phyloP scores from a whole-genome alignment of 2,888 invertebrate genomes.

The Steinernema hermaphroditum region DNA sequence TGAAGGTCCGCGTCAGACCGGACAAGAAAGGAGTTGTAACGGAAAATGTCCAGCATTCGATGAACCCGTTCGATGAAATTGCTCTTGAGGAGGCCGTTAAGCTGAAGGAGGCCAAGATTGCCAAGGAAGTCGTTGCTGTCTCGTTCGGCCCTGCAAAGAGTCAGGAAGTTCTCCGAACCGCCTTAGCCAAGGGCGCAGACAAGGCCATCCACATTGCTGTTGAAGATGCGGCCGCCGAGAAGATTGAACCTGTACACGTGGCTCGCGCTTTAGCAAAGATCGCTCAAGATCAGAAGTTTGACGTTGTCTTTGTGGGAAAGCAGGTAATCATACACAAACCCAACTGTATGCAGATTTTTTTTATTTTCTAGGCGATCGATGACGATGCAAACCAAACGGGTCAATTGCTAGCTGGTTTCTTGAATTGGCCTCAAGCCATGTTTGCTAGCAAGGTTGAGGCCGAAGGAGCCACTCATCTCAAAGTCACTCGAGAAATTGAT shows the following conservation, averaged over 20 bases:
- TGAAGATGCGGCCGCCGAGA: slow-evolving; percentile 81
- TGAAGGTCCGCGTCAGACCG: slow-evolving; percentile 89
- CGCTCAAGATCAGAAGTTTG: slow-evolving; percentile 87
- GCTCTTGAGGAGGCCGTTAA: slow-evolving; percentile 97
- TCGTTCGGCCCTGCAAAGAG: slow-evolving; percentile 94
- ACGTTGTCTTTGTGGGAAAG: slow-evolving; percentile 90
- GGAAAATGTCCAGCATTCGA: slow-evolving; percentile 97
- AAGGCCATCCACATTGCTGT: slow-evolving; percentile 92
- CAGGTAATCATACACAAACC: slow-evolving; percentile 75
- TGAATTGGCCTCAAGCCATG: slow-evolving; percentile 91
- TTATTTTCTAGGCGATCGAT: slow-evolving; percentile 82
- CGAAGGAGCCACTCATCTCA: slow-evolving; percentile 52
- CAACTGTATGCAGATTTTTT: background rate
- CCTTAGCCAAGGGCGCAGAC: slow-evolving; percentile 96
- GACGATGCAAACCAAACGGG: slow-evolving; percentile 98
- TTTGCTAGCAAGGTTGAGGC: slow-evolving; percentile 82
- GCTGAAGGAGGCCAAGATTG: slow-evolving; percentile 94
- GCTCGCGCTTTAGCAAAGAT: slow-evolving; percentile 94
- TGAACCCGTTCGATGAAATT: slow-evolving; percentile 99
- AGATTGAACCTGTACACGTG: slow-evolving; percentile 89
- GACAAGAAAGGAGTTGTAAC: slow-evolving; percentile 97
- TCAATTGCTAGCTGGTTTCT: slow-evolving; percentile 91
- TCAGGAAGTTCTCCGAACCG: slow-evolving; percentile 92
- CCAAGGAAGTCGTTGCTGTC: slow-evolving; percentile 88
- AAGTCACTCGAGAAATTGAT: slow-evolving; percentile 72